These are phyloP conservation scores for Eurystomus gularis DNA, from an alignment of 2,113 vertebrate genomes.

Conservation along the genomic window DNA sequence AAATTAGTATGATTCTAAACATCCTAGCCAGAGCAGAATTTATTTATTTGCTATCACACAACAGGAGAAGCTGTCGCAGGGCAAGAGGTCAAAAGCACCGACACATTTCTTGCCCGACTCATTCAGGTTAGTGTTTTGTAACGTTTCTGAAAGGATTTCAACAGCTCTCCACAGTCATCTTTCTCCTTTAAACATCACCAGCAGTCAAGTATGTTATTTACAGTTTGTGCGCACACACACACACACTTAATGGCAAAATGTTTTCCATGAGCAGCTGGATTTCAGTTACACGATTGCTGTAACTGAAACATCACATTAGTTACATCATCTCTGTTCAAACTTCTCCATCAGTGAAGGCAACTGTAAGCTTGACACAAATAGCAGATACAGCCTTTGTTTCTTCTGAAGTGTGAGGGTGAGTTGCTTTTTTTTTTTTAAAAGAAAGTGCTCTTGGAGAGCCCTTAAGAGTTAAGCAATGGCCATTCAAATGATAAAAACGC, in stretches of 20 bases:
- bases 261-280: conserved; percentile 41
- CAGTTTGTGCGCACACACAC: conserved; percentile 47
- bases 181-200: not conserved
- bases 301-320: conserved; percentile 52
- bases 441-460: conserved; percentile 38
- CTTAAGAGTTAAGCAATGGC: conserved; percentile 52
- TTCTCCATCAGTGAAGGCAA: not conserved
- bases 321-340: not conserved
- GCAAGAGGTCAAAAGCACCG: not conserved
- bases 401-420: not conserved
- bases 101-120: not conserved
- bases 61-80: conserved; percentile 26
- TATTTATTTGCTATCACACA: conserved; percentile 26
- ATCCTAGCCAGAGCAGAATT: conserved; percentile 46
- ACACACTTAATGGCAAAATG: conserved; percentile 48
- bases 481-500: conserved; percentile 13
- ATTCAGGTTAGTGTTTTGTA: not conserved
- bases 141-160: not conserved
- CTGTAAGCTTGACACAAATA: conserved; percentile 42
- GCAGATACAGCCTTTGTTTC: not conserved
- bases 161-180: not conserved
- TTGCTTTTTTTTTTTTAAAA: not conserved
- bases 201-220: conserved; percentile 52
- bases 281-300: conserved; percentile 14
- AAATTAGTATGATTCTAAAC: conserved; percentile 58